Evolutionary conservation across 2,113 vertebrate species (phyloP), one percentile per base, ranked within the genome.

Genomic region (Heterotis niloticus): DNA sequence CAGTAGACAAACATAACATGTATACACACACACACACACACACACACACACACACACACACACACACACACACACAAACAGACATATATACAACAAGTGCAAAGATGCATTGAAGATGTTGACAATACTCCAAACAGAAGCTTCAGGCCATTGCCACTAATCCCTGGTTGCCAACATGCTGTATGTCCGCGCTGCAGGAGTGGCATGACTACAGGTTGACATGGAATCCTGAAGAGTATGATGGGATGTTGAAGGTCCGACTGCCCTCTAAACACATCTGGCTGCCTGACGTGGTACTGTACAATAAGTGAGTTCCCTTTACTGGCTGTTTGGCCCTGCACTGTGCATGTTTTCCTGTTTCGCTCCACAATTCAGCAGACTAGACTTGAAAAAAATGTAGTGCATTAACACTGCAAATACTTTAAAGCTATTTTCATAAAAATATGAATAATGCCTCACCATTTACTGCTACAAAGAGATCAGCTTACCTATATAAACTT

Each of bases 261-360:
- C 91, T 99, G 82, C 97, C 96, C 77, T 96, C 98, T 80, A 99
- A 97, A 83, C 97, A 98, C 90, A 98, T 98, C 90, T 99, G 98
- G 98, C 94, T 99, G 65, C 98, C 98, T 0, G 98, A 99, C 23
- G 95, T 99, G 64, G 96, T 99, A 69, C 96, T 99, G 17, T 99
- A 99, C 90, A 99, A 99, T 93, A 99, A 99, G 98, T 99, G 92
- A 92, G 96, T 91, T 13, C 29, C 56, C 66, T 64, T 4, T 5
- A 2, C 9, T 20, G 51, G 1, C 52, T 73, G 9, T 29, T 13
- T 13, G 20, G 18, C n/a, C 18, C 10, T 2, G 18, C 18, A 20
- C 5, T 65, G n/a, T n/a, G n/a, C 74, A 1, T 23, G 23, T 0
- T 3, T 1, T 66, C 17, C 10, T 66, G 1, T 66, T 66, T 11